These are phyloP conservation scores for Psix sp. DNA, from an alignment of 1,140 invertebrate genomes.

Conservation along the genomic window DNA sequence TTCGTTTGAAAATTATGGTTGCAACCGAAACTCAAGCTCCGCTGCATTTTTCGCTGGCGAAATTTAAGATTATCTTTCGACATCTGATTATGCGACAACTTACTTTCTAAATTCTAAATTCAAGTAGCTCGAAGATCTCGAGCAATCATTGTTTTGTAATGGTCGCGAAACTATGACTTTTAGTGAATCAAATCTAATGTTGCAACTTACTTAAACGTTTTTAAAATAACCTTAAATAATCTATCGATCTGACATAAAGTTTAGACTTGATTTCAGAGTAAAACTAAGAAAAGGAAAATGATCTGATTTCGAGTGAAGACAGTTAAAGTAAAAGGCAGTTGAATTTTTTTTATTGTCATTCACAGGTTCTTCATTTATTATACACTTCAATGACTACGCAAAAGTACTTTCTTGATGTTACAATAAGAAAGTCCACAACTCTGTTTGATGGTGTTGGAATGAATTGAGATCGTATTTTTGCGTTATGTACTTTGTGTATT, in stretches of 20 bases:
- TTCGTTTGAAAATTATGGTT: too few relatives aligned
- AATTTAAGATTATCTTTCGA: constrained; percentile 43
- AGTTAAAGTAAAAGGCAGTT: constrained; percentile 12
- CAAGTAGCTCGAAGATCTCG: constrained; percentile 14
- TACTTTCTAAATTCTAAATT: constrained; percentile 33
- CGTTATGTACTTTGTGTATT: constrained; percentile 17
- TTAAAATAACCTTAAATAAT: too few relatives aligned
- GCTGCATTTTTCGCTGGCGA: constrained; percentile 19
- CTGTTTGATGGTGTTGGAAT: constrained; percentile 13
- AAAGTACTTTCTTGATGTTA: constrained; percentile 4
- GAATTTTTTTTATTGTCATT: constrained; percentile 10
- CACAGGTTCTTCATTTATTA: constrained; percentile 1
- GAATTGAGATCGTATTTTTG: constrained; percentile 24
- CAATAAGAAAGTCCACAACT: constrained; percentile 26
- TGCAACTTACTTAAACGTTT: too few relatives aligned
- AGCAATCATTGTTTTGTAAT: constrained; percentile 14
- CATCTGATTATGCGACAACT: constrained; percentile 42
- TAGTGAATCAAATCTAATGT: too few relatives aligned
- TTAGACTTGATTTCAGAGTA: too few relatives aligned
- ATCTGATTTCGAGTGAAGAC: background rate
- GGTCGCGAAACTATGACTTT: background rate
- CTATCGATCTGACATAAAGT: too few relatives aligned
- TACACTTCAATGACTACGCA: constrained; percentile 18
- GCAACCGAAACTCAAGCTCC: constrained; percentile 21
- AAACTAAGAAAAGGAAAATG: too few relatives aligned